These are phyloP conservation scores for Prolemur simus DNA, from an alignment of 2,113 vertebrate genomes.

Conservation along the genomic window DNA sequence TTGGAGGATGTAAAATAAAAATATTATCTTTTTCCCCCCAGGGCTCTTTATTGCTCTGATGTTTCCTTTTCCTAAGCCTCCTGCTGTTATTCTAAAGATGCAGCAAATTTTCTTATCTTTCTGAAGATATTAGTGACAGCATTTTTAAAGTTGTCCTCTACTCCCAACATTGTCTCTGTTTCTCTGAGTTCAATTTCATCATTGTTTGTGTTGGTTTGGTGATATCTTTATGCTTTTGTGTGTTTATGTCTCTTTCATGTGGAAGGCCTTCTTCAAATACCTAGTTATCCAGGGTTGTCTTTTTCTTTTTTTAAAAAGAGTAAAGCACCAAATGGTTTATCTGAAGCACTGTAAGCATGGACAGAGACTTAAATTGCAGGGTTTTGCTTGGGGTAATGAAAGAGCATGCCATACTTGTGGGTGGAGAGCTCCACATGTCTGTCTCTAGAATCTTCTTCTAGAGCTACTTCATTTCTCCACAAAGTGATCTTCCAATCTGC, in stretches of 20 bases:
- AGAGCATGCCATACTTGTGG: not conserved
- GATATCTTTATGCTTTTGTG: too few relatives aligned
- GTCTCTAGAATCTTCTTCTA: not conserved
- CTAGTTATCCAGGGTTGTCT: not conserved
- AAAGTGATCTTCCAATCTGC: not conserved
- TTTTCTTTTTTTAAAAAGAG: not conserved
- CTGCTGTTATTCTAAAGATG: not conserved
- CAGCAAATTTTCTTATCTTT: not conserved
- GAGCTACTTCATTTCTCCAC: not conserved
- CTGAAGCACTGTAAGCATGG: not conserved
- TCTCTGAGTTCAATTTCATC: not conserved
- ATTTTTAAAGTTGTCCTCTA: not conserved
- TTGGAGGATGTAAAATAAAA: not conserved
- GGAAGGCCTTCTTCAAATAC: not conserved
- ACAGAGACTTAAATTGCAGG: not conserved
- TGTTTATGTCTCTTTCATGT: not conserved
- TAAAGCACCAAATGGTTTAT: slow-evolving; percentile 1
- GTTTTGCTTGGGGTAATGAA: not conserved
- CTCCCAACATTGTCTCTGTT: not conserved
- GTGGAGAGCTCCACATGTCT: not conserved
- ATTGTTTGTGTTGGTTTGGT: not conserved
- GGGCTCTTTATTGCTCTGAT: not conserved
- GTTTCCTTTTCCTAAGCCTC: not conserved
- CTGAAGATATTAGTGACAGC: not conserved
- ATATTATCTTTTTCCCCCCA: not conserved